Evolutionary conservation across 2,888 invertebrate species (phyloP), one percentile per base, ranked within the genome.

Genomic region (Pelosia muscerda): DNA sequence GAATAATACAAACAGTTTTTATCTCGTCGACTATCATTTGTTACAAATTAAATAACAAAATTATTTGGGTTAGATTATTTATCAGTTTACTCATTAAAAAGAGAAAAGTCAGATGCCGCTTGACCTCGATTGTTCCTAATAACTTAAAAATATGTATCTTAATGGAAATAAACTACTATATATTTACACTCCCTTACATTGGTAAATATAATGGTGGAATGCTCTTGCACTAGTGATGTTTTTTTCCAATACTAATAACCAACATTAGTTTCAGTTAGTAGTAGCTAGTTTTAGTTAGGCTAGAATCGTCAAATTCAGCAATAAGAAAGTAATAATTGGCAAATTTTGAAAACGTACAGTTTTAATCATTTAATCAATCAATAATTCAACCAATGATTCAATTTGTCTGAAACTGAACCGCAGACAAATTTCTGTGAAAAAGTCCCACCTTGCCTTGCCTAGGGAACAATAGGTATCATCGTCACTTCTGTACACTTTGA

Each of bases 51-150:
- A 54, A 56, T 42, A 25, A 26, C 55, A 28, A 28, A 26, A 57
- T 42, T 57, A 57, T 25, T 28, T 34, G 10, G 56, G 38, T 34
- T 34, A 57, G n/a, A 65, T 54, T 34, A 19, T 53, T 54, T 34
- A 19, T 53, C 53, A 65, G 26, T 53, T 19, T 34, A 22, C 23
- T 15, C 31, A 22, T 22, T 59, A 22, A 22, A 59, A 2, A 61
- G 31, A 55, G 76, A 42, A 42, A 22, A 15, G 25, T 19, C 57
- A n/a, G 19, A 61, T 23, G 49, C 49, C 61, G 61, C 49, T 61
- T 61, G 61, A 49, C 49, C 67, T 23, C 63, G 61, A 62, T 68
- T 64, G 2, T 66, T 66, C 56, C 42, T 28, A 69, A 71, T 69
- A 71, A 76, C 71, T 78, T 13, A 23, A 55, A 54, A 10, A 54